phyloP scores from a whole-genome alignment of 2,797 vertebrate genomes.

The Enteromius viviparus region DNA sequence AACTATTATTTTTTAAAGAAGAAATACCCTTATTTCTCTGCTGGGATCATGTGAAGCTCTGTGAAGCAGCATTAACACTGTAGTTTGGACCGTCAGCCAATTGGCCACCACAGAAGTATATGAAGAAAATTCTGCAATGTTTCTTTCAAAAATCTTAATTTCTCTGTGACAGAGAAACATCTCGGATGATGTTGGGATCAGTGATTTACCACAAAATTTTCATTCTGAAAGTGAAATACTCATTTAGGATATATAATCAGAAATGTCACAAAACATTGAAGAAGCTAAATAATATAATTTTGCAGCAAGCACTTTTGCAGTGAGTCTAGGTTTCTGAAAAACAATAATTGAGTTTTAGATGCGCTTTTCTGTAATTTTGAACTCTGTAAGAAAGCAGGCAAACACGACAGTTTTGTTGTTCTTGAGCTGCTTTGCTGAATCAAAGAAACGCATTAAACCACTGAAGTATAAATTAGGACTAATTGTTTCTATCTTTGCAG shows the following conservation, averaged over 20 bases:
- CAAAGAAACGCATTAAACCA: neutral
- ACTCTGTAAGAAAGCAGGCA: neutral
- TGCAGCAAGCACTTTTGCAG: neutral
- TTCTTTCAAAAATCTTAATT: no score
- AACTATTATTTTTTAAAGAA: no score
- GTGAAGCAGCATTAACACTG: no score
- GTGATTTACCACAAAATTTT: neutral
- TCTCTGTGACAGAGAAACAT: neutral
- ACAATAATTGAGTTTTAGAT: neutral
- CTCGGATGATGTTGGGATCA: neutral
- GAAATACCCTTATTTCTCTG: no score
- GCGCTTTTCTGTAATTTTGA: neutral
- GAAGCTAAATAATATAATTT: neutral
- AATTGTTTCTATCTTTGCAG: neutral
- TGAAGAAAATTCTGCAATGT: no score
- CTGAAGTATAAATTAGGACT: conserved; percentile 25
- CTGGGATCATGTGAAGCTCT: no score
- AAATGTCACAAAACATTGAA: neutral
- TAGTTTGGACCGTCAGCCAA: no score
- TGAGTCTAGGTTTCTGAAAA: neutral
- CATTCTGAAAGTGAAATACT: neutral
- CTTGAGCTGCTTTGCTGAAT: conserved; percentile 1
- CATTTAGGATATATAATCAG: neutral
- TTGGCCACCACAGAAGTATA: no score
- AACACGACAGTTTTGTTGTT: neutral